Evolutionary conservation across 2,888 invertebrate species (phyloP).

Genomic region (Dryobota labecula): DNA sequence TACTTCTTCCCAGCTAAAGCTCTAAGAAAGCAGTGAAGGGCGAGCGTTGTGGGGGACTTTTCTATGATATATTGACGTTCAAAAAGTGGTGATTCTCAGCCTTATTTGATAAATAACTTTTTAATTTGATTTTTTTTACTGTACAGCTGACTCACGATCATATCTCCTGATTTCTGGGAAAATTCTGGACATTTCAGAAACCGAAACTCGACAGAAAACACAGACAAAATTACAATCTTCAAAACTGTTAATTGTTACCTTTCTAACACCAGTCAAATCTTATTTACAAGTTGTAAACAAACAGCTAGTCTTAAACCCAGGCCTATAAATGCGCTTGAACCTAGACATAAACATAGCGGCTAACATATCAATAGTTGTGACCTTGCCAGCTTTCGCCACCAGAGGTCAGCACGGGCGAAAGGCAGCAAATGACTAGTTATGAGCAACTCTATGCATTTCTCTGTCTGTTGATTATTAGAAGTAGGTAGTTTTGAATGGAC

Average conservation of each 20-base stretch:
- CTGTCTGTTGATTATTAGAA: conserved; percentile 11
- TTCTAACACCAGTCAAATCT: not conserved
- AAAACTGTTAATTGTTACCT: not conserved
- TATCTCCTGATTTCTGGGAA: too few species aligned
- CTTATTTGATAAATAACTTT: too few species aligned
- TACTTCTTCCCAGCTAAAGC: too few species aligned
- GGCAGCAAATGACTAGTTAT: conserved; percentile 47
- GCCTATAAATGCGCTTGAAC: not conserved
- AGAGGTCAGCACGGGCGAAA: conserved; percentile 62
- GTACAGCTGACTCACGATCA: too few species aligned
- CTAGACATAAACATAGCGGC: conserved; percentile 15
- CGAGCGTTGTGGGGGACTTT: too few species aligned
- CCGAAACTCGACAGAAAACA: not conserved
- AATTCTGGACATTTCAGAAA: not conserved
- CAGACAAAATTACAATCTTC: not conserved
- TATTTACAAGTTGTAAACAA: conserved; percentile 16
- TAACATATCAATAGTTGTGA: conserved; percentile 45
- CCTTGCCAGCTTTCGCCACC: conserved; percentile 64
- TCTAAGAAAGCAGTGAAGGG: too few species aligned
- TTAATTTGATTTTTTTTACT: too few species aligned
- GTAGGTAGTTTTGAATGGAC: not conserved
- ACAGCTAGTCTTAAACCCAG: not conserved
- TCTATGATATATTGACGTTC: too few species aligned
- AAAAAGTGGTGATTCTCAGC: too few species aligned
- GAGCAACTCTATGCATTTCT: conserved; percentile 33